Evolutionary conservation across 1,140 invertebrate genomes (phyloP).

Genomic region (Atta texana): DNA sequence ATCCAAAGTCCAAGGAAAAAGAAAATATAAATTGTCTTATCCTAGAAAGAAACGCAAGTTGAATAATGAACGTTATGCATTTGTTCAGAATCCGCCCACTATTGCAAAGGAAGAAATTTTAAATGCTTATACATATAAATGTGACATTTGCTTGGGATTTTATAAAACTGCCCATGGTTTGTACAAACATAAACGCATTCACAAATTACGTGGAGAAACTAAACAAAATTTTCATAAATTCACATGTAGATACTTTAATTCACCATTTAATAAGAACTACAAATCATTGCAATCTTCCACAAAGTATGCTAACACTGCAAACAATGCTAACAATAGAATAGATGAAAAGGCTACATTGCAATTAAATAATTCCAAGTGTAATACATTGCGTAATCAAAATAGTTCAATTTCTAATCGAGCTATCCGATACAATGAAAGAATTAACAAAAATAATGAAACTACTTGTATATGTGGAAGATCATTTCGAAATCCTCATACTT

Average conservation of each 20-base stretch:
- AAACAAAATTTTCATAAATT: conserved; percentile 74
- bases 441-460: conserved; percentile 16
- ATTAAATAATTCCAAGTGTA: not conserved
- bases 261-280: conserved; percentile 43
- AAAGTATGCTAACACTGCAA: not conserved
- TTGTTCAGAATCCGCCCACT: not conserved
- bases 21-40: conserved; percentile 12
- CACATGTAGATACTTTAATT: conserved; percentile 69
- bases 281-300: not conserved
- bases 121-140: conserved; percentile 31
- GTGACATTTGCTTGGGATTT: conserved; percentile 72
- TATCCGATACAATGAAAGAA: not conserved
- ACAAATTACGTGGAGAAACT: conserved; percentile 74
- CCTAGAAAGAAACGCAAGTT: conserved; percentile 17
- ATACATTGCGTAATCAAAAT: not conserved
- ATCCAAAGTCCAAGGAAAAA: not conserved
- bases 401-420: not conserved
- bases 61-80: not conserved
- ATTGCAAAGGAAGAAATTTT: not conserved
- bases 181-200: conserved; percentile 63
- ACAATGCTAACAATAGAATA: not conserved
- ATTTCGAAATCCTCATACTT: conserved; percentile 80
- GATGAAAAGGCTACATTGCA: not conserved
- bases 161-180: conserved; percentile 63
- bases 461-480: conserved; percentile 79